A percentile compares a stretch with the other conserved stretches of the same genome.
These are phyloP conservation scores for Labeo rohita DNA, from an alignment of 2,113 vertebrate species.

Conservation along the genomic window DNA sequence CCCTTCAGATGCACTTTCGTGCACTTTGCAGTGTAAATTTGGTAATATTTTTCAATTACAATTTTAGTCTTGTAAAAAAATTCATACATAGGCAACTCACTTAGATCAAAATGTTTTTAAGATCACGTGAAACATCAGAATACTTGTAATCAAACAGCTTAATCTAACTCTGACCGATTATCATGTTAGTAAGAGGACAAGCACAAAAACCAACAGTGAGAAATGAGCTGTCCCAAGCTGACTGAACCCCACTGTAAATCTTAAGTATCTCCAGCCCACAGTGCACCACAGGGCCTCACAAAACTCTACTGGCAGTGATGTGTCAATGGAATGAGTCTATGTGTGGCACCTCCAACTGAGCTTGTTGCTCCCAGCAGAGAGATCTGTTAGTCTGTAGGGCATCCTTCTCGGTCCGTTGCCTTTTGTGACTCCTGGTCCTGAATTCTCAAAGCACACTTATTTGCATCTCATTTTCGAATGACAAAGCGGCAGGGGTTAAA, in stretches of 20 bases:
- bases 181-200: conserved; percentile 19
- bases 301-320: conserved; percentile 41
- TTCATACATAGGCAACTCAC: no score
- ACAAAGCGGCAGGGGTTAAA: conserved; percentile 63
- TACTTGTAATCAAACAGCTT: conserved; percentile 46
- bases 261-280: neutral
- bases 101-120: no score
- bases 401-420: conserved; percentile 62
- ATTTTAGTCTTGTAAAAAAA: no score
- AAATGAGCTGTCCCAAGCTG: neutral
- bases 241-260: neutral
- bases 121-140: neutral
- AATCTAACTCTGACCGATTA: conserved; percentile 52
- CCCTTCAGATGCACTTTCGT: neutral
- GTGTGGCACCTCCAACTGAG: conserved; percentile 63
- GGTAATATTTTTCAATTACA: no score
- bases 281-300: conserved; percentile 37
- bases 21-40: neutral
- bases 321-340: conserved; percentile 53
- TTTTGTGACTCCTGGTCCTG: conserved; percentile 58
- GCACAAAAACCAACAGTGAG: conserved; percentile 22
- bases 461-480: conserved; percentile 74
- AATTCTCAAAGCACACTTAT: conserved; percentile 68
- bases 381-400: conserved; percentile 71
- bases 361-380: conserved; percentile 66